These are phyloP conservation scores for Drosophila affinis DNA, from an alignment of 2,888 invertebrate genomes.

Conservation along the genomic window DNA sequence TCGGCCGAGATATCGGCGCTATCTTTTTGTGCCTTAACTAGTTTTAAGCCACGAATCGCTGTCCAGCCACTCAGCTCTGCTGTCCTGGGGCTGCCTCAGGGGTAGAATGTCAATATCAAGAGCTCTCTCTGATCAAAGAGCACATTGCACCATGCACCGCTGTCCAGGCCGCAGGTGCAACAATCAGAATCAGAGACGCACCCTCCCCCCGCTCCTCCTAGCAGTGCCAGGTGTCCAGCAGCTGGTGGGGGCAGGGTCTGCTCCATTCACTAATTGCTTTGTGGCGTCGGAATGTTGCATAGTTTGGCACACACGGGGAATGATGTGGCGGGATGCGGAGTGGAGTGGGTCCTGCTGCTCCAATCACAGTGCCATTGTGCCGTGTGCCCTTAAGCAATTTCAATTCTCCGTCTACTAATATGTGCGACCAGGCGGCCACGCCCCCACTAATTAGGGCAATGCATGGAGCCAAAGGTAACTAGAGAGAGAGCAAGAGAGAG, in stretches of 20 bases:
- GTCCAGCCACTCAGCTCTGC: neutral
- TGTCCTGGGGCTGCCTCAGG: neutral
- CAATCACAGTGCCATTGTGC: conserved; percentile 41
- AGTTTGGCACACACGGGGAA: conserved; percentile 12
- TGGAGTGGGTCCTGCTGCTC: conserved; percentile 5
- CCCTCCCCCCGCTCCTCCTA: neutral
- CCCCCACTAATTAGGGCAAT: conserved; percentile 43
- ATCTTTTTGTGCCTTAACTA: neutral
- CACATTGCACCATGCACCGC: neutral
- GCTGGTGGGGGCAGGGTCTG: neutral
- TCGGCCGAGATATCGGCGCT: neutral
- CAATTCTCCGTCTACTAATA: conserved; percentile 20
- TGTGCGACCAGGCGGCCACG: conserved; percentile 22
- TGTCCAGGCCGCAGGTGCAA: neutral
- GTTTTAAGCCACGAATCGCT: neutral
- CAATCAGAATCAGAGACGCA: conserved; percentile 1
- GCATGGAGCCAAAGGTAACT: neutral
- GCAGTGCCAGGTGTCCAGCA: neutral
- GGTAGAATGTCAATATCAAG: neutral
- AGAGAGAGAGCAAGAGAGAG: neutral
- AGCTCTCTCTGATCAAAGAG: conserved; percentile 1
- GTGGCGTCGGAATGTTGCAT: conserved; percentile 21
- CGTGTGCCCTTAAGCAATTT: conserved; percentile 39
- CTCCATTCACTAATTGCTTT: conserved; percentile 47
- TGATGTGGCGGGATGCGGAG: conserved; percentile 17